These are phyloP conservation scores for Mythimna lalbum DNA, from an alignment of 2,888 invertebrate species.

Conservation along the genomic window DNA sequence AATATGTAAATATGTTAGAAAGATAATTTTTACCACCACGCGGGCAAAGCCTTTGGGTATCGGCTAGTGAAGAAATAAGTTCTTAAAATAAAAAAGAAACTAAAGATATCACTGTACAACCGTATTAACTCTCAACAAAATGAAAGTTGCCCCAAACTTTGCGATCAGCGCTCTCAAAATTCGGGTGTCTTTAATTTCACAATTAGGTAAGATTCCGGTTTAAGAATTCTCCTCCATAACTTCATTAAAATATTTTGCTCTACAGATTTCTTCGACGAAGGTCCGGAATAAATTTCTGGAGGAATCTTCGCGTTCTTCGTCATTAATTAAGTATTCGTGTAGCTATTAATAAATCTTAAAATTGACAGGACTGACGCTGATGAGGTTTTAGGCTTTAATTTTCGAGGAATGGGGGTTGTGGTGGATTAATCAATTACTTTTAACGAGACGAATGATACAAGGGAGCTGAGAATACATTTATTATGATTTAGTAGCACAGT, in stretches of 20 bases:
- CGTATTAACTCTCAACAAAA: constrained; percentile 42
- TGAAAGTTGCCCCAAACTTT: constrained; percentile 45
- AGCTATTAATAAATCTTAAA: constrained; percentile 61
- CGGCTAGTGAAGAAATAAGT: no score
- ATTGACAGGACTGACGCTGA: constrained; percentile 55
- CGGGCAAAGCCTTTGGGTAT: no score
- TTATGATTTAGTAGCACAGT: not conserved
- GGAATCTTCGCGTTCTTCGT: constrained; percentile 56
- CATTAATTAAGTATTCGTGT: constrained; percentile 63
- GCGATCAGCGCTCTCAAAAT: constrained; percentile 68
- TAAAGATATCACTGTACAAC: constrained; percentile 10
- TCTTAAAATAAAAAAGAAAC: not conserved
- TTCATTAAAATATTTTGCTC: constrained; percentile 85
- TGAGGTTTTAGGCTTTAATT: constrained; percentile 45
- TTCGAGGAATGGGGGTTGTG: constrained; percentile 22
- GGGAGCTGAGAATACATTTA: not conserved
- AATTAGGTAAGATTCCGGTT: constrained; percentile 73
- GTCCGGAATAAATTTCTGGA: constrained; percentile 69
- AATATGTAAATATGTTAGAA: no score
- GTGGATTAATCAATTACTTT: constrained; percentile 21
- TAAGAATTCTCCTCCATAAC: constrained; percentile 74
- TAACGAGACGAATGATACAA: not conserved
- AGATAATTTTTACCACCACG: no score
- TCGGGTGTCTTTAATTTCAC: constrained; percentile 75
- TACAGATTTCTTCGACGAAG: constrained; percentile 72